Conservation (phyloP, 2,113 vertebrate genomes). For the Centropus bengalensis region DNA sequence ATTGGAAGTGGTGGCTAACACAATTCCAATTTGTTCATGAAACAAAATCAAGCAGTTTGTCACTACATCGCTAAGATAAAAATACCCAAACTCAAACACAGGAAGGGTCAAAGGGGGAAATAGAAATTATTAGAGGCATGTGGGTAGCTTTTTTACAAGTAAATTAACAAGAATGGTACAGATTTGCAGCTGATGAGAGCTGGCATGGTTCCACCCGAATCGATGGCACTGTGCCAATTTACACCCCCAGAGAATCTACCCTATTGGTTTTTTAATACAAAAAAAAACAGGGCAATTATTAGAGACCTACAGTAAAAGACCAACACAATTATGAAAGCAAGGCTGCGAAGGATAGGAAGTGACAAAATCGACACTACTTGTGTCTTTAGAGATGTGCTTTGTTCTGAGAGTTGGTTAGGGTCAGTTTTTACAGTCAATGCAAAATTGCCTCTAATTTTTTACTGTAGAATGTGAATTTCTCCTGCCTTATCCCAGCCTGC, state of each 20-base stretch:
- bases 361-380: background rate
- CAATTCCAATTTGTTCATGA: slow-evolving; percentile 5
- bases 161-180: slow-evolving; percentile 55
- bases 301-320: background rate
- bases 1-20: background rate
- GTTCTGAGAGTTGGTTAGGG: background rate
- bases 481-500: background rate
- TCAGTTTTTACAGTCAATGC: background rate
- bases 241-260: background rate
- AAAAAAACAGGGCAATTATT: background rate
- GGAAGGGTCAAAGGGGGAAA: slow-evolving; percentile 65
- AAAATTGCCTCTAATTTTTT: background rate
- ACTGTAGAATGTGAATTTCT: background rate
- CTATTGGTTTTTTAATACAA: background rate
- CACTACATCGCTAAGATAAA: background rate
- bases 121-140: slow-evolving; percentile 59
- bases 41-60: slow-evolving; percentile 42
- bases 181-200: slow-evolving; percentile 64
- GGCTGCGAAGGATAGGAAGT: background rate
- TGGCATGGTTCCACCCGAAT: background rate
- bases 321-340: background rate
- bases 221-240: slow-evolving; percentile 32
- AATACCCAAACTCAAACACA: background rate
- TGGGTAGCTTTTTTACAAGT: slow-evolving; percentile 42
- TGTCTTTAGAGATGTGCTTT: background rate